Conservation (phyloP, 2,797 vertebrate genomes). For the Hybognathus amarus region DNA sequence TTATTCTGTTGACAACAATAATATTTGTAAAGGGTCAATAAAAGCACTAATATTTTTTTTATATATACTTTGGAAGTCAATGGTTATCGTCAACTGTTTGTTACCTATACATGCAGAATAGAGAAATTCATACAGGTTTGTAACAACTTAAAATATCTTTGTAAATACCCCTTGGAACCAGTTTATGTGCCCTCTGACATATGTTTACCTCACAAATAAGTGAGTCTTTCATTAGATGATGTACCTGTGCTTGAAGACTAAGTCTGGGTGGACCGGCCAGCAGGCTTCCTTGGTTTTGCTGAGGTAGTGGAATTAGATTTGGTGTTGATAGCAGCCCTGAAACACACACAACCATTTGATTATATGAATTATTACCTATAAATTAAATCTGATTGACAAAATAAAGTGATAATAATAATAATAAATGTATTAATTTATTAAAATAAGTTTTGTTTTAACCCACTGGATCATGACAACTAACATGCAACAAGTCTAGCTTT, state of each 20-base stretch:
- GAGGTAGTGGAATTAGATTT: slow-evolving; percentile 97
- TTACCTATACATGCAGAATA: background rate
- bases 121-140: too few relatives aligned
- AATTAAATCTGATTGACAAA: background rate
- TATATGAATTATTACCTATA: background rate
- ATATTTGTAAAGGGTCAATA: background rate
- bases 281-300: slow-evolving; percentile 93
- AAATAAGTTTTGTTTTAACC: background rate
- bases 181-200: background rate
- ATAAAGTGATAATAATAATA: background rate
- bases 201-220: background rate
- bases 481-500: background rate
- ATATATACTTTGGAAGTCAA: background rate
- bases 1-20: background rate
- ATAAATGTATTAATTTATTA: too few relatives aligned
- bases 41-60: background rate
- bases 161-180: background rate
- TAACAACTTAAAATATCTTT: background rate
- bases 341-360: background rate
- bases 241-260: slow-evolving; percentile 88
- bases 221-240: slow-evolving; percentile 43
- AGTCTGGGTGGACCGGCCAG: slow-evolving; percentile 82
- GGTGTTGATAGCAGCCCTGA: slow-evolving; percentile 88
- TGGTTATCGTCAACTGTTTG: background rate
- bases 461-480: background rate